Evolutionary conservation across 2,797 vertebrate genomes (phyloP).

Genomic region (Anguilla pacifica): DNA sequence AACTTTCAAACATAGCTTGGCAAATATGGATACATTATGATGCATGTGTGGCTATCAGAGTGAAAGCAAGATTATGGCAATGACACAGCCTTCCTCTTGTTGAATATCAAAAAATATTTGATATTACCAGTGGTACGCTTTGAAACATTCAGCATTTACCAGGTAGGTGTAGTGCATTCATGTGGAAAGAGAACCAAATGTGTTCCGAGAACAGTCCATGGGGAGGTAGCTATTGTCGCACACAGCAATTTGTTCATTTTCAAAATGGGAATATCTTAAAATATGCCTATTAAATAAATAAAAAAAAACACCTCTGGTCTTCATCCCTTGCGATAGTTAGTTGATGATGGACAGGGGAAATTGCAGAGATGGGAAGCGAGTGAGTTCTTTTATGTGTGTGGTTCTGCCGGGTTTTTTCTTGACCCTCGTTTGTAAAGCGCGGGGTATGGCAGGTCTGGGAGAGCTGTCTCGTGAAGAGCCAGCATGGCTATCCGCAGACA

Average conservation of each 20-base stretch:
- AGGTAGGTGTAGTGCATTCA: background rate
- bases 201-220: background rate
- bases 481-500: background rate
- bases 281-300: background rate
- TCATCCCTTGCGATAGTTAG: background rate
- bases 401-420: background rate
- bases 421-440: background rate
- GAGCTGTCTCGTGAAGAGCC: background rate
- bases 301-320: background rate
- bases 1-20: background rate
- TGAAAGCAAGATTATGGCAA: background rate
- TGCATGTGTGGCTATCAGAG: background rate
- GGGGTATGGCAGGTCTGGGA: background rate
- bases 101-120: background rate
- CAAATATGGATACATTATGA: background rate
- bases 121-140: background rate
- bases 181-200: background rate
- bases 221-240: background rate
- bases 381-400: background rate
- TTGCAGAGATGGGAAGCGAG: constrained; percentile 6
- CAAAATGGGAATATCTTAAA: constrained; percentile 10
- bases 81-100: background rate
- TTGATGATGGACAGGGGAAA: background rate
- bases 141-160: background rate
- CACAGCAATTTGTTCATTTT: constrained; percentile 13